Conservation (phyloP, 2,888 invertebrate species). For the Lasioglossum villosulum region DNA sequence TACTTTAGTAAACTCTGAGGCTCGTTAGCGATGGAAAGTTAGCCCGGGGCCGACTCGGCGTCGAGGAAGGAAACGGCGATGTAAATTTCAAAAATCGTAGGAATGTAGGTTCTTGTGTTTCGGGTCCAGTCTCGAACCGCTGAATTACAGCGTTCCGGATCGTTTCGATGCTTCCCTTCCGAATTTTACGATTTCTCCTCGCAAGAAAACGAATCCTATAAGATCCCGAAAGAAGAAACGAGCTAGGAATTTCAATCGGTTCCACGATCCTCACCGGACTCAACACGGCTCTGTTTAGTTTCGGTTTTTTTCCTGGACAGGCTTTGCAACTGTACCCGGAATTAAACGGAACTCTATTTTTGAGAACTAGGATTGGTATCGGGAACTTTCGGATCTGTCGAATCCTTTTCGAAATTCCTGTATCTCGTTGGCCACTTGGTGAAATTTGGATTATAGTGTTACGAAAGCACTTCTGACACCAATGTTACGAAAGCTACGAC, state of each 20-base stretch:
- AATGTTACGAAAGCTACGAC: too few relatives aligned
- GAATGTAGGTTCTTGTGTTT: background rate
- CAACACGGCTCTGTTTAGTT: background rate
- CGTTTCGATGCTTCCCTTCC: background rate
- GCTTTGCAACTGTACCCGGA: background rate
- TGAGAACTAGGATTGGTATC: background rate
- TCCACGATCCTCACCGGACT: background rate
- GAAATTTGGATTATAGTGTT: background rate
- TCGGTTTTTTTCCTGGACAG: background rate
- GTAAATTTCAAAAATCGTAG: slow-evolving; percentile 54
- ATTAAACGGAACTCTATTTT: background rate
- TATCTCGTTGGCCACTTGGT: too few relatives aligned
- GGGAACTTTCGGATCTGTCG: background rate
- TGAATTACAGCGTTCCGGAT: background rate
- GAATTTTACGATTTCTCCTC: background rate
- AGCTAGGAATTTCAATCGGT: slow-evolving; percentile 3
- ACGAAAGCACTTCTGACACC: too few relatives aligned
- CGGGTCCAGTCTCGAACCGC: background rate
- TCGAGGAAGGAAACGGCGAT: slow-evolving; percentile 25
- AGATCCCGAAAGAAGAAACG: background rate
- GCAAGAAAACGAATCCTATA: background rate
- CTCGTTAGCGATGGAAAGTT: slow-evolving; percentile 49
- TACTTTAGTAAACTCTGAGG: slow-evolving; percentile 59
- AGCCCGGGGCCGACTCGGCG: background rate
- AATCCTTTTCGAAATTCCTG: too few relatives aligned